Conservation (phyloP, 2,113 vertebrate species). For the Ictalurus furcatus region DNA sequence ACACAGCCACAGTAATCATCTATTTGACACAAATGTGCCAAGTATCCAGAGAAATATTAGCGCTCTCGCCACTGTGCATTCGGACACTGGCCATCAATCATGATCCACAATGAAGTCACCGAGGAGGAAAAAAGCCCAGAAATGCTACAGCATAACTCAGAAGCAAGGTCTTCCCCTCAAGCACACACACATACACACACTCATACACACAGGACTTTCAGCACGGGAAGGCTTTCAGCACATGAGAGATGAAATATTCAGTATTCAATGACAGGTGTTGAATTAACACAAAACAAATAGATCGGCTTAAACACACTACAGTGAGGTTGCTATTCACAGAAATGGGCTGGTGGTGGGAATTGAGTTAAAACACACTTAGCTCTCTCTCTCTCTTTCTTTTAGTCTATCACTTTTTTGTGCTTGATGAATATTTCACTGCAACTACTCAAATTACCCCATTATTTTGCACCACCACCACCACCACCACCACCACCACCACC, state of each 20-base stretch:
- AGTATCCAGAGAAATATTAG: constrained; percentile 57
- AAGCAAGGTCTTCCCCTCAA: constrained; percentile 11
- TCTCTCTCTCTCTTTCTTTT: not conserved
- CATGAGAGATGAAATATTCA: constrained; percentile 4
- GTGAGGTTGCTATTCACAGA: not conserved
- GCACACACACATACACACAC: not conserved
- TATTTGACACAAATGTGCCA: constrained; percentile 60
- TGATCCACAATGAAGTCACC: constrained; percentile 19
- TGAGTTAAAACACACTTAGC: not conserved
- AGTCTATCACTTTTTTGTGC: not conserved
- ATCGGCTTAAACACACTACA: constrained; percentile 3
- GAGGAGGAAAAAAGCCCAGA: not conserved
- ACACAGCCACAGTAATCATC: constrained; percentile 65
- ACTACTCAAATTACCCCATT: not conserved
- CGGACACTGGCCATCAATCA: constrained; percentile 48
- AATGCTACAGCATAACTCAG: not conserved
- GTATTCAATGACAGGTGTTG: not conserved
- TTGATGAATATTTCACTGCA: not conserved
- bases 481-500: too few relatives aligned
- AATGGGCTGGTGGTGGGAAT: not conserved
- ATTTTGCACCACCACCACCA: too few relatives aligned
- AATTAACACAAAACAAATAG: constrained; percentile 30
- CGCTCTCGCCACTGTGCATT: constrained; percentile 40
- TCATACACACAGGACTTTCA: not conserved
- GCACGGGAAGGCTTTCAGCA: not conserved